phyloP scores from a whole-genome alignment of 2,797 vertebrate species.

The Aldrovandia affinis region DNA sequence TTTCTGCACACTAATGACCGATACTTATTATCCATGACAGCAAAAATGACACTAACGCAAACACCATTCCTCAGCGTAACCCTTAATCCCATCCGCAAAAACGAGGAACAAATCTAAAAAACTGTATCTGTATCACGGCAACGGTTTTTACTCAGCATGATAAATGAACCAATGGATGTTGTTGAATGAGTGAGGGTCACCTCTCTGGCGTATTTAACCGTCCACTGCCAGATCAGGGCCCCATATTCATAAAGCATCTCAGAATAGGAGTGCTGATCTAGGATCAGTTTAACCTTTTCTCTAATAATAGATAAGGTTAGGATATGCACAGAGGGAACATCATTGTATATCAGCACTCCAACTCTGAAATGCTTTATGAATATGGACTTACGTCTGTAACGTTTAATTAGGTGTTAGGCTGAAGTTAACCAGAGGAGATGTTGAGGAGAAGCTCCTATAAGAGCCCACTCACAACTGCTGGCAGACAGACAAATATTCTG shows the following conservation, averaged over 20 bases:
- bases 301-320: too few species aligned
- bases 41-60: not conserved
- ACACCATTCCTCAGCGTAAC: not conserved
- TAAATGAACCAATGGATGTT: not conserved
- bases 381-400: not conserved
- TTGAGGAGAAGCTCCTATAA: not conserved
- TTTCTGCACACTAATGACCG: not conserved
- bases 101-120: not conserved
- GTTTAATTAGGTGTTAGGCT: not conserved
- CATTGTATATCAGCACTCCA: too few species aligned
- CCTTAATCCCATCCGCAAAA: not conserved
- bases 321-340: too few species aligned
- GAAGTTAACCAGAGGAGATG: not conserved
- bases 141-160: too few species aligned
- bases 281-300: too few species aligned
- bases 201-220: not conserved
- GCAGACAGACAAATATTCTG: not conserved
- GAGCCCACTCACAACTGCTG: not conserved
- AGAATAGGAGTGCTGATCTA: not conserved
- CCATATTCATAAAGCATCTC: too few species aligned
- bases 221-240: too few species aligned
- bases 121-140: not conserved
- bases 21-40: not conserved
- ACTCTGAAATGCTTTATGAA: not conserved
- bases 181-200: not conserved